phyloP scores from a whole-genome alignment of 92 coral and sea anemone genomes.

The Siderastrea siderea region DNA sequence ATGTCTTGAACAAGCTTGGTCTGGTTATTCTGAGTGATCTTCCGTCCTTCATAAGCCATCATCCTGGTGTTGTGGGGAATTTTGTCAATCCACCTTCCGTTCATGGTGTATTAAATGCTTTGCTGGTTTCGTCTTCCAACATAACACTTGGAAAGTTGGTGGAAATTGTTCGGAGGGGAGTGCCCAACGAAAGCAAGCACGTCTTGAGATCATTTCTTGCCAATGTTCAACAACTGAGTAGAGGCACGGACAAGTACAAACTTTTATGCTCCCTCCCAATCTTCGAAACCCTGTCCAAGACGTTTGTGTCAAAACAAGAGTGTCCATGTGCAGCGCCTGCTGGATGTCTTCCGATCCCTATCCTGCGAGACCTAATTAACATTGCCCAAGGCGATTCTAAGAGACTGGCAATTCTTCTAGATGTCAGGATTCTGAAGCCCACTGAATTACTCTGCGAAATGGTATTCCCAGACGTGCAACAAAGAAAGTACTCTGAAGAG shows the following conservation, averaged over 20 bases:
- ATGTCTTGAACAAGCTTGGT: not conserved
- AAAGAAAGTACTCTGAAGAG: not conserved
- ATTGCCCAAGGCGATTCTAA: constrained; percentile 35
- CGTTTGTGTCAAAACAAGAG: not conserved
- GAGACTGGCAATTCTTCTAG: constrained; percentile 55
- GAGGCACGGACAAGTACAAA: not conserved
- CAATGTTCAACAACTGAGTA: not conserved
- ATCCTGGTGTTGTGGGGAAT: not conserved
- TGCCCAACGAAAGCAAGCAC: constrained; percentile 23
- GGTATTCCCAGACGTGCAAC: constrained; percentile 56
- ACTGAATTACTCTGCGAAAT: constrained; percentile 33
- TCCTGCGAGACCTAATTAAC: constrained; percentile 34
- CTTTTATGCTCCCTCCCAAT: constrained; percentile 34
- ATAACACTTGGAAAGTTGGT: no score
- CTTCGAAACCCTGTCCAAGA: constrained; percentile 47
- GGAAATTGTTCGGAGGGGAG: not conserved
- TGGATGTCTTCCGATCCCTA: constrained; percentile 36
- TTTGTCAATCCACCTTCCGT: not conserved
- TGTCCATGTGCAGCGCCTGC: constrained; percentile 38
- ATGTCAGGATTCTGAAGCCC: constrained; percentile 35
- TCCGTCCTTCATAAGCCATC: not conserved
- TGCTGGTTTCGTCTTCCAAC: constrained; percentile 4
- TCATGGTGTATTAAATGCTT: not conserved
- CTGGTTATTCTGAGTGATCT: not conserved
- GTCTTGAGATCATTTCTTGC: constrained; percentile 1